Evolutionary conservation across 2,888 invertebrate species (phyloP).

Genomic region (Zaprionus lineosus): DNA sequence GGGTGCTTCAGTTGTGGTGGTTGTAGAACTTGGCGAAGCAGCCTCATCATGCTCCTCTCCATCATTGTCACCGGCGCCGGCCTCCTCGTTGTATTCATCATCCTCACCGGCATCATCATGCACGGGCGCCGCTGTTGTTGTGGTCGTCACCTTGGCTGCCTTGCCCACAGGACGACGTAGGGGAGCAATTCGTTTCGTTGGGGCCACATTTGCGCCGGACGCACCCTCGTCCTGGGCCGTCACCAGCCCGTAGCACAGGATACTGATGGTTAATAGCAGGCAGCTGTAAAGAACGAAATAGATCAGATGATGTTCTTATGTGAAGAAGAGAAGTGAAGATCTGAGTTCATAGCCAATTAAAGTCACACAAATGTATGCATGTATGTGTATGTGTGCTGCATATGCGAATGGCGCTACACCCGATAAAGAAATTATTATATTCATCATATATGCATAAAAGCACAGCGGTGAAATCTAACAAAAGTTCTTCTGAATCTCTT

Average conservation of each 20-base stretch:
- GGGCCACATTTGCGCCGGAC: slow-evolving; percentile 28
- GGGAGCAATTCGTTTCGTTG: slow-evolving; percentile 73
- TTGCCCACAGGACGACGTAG: slow-evolving; percentile 78
- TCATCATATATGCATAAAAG: too few relatives aligned
- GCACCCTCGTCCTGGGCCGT: slow-evolving; percentile 70
- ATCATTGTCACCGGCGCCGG: slow-evolving; percentile 82
- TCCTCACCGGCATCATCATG: slow-evolving; percentile 79
- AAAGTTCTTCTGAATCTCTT: too few relatives aligned
- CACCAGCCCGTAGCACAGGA: slow-evolving; percentile 70
- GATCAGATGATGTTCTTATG: slow-evolving; percentile 1
- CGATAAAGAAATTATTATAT: too few relatives aligned
- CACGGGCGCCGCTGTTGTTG: slow-evolving; percentile 76
- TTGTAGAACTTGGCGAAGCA: slow-evolving; percentile 83
- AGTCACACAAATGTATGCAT: too few relatives aligned
- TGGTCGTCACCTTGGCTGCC: slow-evolving; percentile 73
- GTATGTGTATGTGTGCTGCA: too few relatives aligned
- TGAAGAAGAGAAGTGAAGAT: too few relatives aligned
- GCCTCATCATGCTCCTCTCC: slow-evolving; percentile 84
- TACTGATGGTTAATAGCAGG: slow-evolving; percentile 74
- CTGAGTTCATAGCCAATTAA: too few relatives aligned
- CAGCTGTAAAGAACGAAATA: slow-evolving; percentile 48
- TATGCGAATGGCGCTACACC: too few relatives aligned
- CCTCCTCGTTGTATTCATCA: slow-evolving; percentile 83
- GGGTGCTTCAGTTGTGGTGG: slow-evolving; percentile 87
- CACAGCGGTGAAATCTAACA: too few relatives aligned